phyloP scores from a whole-genome alignment of 2,113 vertebrate genomes.

The Stercorarius parasiticus region DNA sequence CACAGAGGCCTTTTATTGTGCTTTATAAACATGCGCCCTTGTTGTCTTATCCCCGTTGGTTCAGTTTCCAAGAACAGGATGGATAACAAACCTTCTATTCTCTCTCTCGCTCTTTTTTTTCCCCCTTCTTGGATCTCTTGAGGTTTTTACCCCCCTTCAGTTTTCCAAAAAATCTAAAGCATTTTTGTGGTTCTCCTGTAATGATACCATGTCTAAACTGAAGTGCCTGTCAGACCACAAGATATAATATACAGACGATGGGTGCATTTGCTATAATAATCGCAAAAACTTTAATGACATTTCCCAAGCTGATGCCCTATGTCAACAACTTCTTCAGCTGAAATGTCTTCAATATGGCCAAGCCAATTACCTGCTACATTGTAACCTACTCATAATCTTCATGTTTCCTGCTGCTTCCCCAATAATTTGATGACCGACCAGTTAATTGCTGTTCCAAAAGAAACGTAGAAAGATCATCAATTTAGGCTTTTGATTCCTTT shows the following conservation, averaged over 20 bases:
- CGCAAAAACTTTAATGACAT: not conserved
- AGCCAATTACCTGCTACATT: not conserved
- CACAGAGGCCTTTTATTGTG: constrained; percentile 67
- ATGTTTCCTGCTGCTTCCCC: not conserved
- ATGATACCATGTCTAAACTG: constrained; percentile 39
- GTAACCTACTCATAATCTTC: not conserved
- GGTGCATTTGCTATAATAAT: not conserved
- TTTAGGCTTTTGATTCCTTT: not conserved
- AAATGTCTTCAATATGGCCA: not conserved
- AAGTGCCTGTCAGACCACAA: not conserved
- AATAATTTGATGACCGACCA: not conserved
- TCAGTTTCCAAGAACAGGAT: constrained; percentile 42
- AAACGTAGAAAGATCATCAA: not conserved
- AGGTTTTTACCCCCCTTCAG: not conserved
- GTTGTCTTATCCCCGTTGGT: constrained; percentile 55
- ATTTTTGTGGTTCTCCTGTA: constrained; percentile 53
- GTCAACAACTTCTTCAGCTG: not conserved
- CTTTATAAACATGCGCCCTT: constrained; percentile 62
- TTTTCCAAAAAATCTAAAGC: constrained; percentile 27
- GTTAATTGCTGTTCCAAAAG: not conserved
- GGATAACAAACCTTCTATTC: constrained; percentile 57
- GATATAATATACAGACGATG: not conserved
- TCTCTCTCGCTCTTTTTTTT: not conserved
- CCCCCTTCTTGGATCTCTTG: not conserved
- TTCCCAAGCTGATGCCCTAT: not conserved